Conservation (phyloP, 2,113 vertebrate genomes). For the Psilopsiagon aurifrons region DNA sequence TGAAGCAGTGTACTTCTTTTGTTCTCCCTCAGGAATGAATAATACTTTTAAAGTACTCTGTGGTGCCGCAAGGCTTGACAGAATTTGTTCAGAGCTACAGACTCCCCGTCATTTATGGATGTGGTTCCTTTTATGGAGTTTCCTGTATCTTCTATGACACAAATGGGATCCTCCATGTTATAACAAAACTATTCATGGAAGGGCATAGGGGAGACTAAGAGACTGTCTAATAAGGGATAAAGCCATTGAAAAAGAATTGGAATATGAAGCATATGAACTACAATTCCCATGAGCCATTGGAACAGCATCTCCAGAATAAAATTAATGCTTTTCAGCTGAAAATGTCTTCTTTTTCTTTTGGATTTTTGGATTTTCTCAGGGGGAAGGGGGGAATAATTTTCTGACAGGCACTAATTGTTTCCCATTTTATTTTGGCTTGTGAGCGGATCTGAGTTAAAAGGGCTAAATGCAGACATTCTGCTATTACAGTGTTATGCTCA, state of each 20-base stretch:
- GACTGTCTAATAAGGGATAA: neutral
- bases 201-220: neutral
- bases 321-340: conserved; percentile 30
- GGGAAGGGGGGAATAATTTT: neutral
- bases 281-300: conserved; percentile 32
- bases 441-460: conserved; percentile 52
- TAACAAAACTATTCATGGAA: neutral
- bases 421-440: conserved; percentile 58
- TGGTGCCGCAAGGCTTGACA: neutral
- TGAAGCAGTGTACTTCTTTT: neutral
- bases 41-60: conserved; percentile 9
- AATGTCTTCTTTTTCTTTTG: neutral
- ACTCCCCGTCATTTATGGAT: neutral
- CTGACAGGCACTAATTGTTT: conserved; percentile 66
- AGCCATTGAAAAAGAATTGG: neutral
- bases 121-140: neutral
- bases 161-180: neutral
- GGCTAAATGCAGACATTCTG: conserved; percentile 59
- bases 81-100: neutral
- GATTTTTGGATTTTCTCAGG: conserved; percentile 47
- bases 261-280: neutral
- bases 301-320: neutral
- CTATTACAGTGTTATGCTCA: conserved; percentile 51
- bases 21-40: conserved; percentile 4
- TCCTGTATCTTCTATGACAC: neutral